These are phyloP conservation scores for Drosophila serrata DNA, from an alignment of 1,140 invertebrate genomes.

Conservation along the genomic window DNA sequence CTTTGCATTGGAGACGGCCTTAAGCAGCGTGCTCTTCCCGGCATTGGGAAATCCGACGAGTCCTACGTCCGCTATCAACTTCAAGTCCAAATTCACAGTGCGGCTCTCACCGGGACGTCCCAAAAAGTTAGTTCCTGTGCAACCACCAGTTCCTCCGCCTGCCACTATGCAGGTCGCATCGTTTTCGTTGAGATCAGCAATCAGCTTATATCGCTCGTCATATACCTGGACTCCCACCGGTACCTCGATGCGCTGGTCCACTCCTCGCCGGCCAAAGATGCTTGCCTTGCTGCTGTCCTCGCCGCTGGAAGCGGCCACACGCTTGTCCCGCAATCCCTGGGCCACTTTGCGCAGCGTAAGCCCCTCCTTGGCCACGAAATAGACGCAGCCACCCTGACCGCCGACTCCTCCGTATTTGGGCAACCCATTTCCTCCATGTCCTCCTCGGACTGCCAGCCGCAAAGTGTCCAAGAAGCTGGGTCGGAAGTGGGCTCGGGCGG, in stretches of 20 bases:
- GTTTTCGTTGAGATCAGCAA: constrained; percentile 92
- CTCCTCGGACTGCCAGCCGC: constrained; percentile 90
- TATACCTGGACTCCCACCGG: constrained; percentile 92
- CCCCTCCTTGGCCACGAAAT: constrained; percentile 89
- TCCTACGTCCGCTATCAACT: constrained; percentile 96
- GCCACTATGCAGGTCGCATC: constrained; percentile 88
- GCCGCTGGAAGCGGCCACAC: constrained; percentile 88
- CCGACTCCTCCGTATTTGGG: constrained; percentile 93
- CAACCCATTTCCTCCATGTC: constrained; percentile 91
- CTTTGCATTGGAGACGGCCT: constrained; percentile 92
- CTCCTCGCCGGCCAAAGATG: constrained; percentile 91
- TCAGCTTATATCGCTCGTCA: constrained; percentile 87
- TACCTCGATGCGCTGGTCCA: constrained; percentile 90
- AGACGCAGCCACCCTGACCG: constrained; percentile 94
- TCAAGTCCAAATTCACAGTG: constrained; percentile 91
- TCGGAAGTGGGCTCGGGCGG: constrained; percentile 72
- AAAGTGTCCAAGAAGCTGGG: constrained; percentile 90
- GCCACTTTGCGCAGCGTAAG: constrained; percentile 87
- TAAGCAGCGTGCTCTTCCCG: constrained; percentile 95
- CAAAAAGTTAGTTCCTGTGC: constrained; percentile 91
- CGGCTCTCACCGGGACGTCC: constrained; percentile 90
- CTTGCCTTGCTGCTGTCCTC: constrained; percentile 90
- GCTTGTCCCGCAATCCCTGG: constrained; percentile 86
- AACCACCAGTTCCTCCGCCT: constrained; percentile 89
- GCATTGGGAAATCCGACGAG: constrained; percentile 98